Base-by-base conservation (phyloP, 2,113 vertebrate species). In the Stigmatopora nigra region DNA sequence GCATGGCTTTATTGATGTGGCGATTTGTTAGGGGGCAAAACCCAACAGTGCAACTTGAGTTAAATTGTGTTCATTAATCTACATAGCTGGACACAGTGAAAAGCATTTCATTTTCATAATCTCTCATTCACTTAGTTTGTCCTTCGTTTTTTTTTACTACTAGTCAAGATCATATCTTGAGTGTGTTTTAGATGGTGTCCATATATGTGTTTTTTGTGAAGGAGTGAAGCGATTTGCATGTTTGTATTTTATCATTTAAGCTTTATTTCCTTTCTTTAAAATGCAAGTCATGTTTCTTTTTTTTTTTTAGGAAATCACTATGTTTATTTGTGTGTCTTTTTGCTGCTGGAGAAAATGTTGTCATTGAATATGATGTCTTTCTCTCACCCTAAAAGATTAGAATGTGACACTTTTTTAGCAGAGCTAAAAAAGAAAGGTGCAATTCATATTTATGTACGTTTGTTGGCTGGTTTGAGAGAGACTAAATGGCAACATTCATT, bases 21-120 rank as follows among this genome's bases (percentile, higher is more conserved):
- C 65, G 67, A 87, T 88, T 86, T 88, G 86, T 87, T 83, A 79
- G 81, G 85, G 86, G 84, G 82, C 79, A 83, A 86, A 86, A 78
- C 78, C 70, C 71, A 73, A 78, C 80, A 73, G 71, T 75, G 80
- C 78, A 84, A 84, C 78, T 82, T 80, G 78, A 81, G 81, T 79
- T 75, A 82, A 86, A 86, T 85, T 82, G 80, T 85, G 83, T 84
- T 84, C 82, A 86, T 86, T 86, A 85, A 86, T 88, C 82, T 77
- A 61, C 63, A 48, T 80, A 83, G 76, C 70, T 76, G 73, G 77
- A 80, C 73, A 76, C 77, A 63, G 70, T 75, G 72, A 82, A 76
- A 88, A 82, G 61, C 75, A 67, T 82, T 83, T 82, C 67, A 79
- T 85, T 82, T 84, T 85, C 79, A 83, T 80, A 78, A 86, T 85